Evolutionary conservation across 2,797 vertebrate species (phyloP), one percentile per base, ranked within the genome.

Genomic region (Pseudochromis fuscus): DNA sequence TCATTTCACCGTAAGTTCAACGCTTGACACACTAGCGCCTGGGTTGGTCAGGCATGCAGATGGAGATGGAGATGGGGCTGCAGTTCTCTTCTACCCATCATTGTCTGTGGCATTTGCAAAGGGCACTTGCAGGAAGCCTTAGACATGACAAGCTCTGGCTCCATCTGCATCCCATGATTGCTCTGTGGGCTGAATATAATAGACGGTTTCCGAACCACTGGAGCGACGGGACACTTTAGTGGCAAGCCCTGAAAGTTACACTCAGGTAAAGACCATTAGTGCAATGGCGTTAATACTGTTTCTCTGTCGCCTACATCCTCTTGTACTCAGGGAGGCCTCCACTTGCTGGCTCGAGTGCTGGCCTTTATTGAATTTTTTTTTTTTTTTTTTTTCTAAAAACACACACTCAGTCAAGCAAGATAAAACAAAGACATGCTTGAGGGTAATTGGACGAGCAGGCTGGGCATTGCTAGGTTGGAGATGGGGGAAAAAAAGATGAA

Each of bases 51-150:
- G 82, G 87, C 90, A 87, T 89, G 78, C 81, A 89, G 85, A 89
- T 85, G 83, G 81, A 75, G 69, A 80, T 35, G 76, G 81, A 86
- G 73, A 79, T 74, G 68, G 77, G 77, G 77, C 67, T 7, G 69
- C 24, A 2, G 13, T 70, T 86, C 75, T 44, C 50, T 81, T 69
- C 76, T 53, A 64, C 79, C 71, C 84, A 76, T 79, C 79, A 76
- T 70, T 77, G 84, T 89, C 85, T 75, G 77, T 93, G 92, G 88
- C 92, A 93, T 94, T 94, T 93, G 72, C 77, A 90, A 93, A 92
- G 91, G 90, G 80, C 91, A 91, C 68, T 77, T 56, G 71, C 67
- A 79, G 74, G 80, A 87, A 88, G 81, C 80, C 64, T 77, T 24
- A 79, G 81, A 89, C 85, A 75, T 79, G 83, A 87, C 83, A 68